phyloP scores from a whole-genome alignment of 1,140 invertebrate species.

The Hypsibius dujardini region DNA sequence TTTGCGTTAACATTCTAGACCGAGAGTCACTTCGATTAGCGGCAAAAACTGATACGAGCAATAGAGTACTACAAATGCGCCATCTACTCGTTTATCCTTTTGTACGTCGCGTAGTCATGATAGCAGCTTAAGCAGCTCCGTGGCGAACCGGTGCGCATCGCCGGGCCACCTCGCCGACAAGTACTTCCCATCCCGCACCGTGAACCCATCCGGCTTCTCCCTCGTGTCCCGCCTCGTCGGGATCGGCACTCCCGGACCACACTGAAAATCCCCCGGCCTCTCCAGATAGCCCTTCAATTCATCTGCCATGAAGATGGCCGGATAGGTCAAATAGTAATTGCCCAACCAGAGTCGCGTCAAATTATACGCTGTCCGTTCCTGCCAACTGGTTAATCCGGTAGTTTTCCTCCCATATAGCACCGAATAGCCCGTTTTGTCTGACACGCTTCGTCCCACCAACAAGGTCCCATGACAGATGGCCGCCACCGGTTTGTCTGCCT shows the following conservation, averaged over 20 bases:
- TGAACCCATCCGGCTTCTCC: constrained; percentile 1
- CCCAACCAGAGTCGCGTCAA: constrained; percentile 4
- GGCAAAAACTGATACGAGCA: too few species aligned
- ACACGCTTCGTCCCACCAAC: background rate
- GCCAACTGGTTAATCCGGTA: background rate
- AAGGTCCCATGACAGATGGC: constrained; percentile 3
- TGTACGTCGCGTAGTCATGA: too few species aligned
- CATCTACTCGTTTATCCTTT: too few species aligned
- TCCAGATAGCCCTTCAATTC: background rate
- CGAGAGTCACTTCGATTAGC: too few species aligned
- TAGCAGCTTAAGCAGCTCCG: too few species aligned
- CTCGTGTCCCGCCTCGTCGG: background rate
- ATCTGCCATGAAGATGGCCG: background rate
- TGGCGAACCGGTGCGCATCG: background rate
- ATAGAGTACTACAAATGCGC: too few species aligned
- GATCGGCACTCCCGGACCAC: background rate
- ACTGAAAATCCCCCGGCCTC: background rate
- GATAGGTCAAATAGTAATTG: constrained; percentile 8
- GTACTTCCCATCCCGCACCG: background rate
- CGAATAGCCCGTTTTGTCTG: background rate
- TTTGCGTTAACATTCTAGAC: too few species aligned
- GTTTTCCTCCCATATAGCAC: constrained; percentile 7
- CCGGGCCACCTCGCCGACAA: background rate
- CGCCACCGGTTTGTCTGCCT: background rate
- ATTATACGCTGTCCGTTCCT: background rate